Conservation (phyloP, 2,888 invertebrate genomes). For the Torymus tubicola region DNA sequence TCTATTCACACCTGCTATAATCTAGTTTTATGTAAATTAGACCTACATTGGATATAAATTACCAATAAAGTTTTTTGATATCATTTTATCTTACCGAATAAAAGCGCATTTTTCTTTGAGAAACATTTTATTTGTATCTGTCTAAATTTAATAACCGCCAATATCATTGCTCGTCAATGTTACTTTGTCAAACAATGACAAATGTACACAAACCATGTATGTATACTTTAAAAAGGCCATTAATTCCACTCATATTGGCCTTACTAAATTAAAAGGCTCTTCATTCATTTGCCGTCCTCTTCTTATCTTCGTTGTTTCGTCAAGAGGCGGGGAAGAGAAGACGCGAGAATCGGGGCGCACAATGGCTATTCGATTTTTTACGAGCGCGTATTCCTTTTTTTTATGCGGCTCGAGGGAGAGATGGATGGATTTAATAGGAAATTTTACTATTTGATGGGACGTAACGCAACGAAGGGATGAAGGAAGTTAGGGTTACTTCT, state of each 20-base stretch:
- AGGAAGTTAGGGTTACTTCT: constrained; percentile 23
- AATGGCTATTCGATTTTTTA: constrained; percentile 36
- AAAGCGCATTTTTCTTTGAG: no score
- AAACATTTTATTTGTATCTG: no score
- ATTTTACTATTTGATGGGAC: constrained; percentile 49
- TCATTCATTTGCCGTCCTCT: constrained; percentile 4
- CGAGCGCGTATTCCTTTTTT: constrained; percentile 36
- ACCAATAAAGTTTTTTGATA: no score
- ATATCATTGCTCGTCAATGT: not conserved
- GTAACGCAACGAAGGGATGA: not conserved
- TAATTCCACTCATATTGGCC: constrained; percentile 9
- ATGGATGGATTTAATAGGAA: constrained; percentile 37
- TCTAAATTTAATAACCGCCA: no score
- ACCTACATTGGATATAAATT: no score
- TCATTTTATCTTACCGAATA: no score
- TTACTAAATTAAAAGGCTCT: not conserved
- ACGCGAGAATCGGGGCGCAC: not conserved
- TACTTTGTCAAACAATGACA: not conserved
- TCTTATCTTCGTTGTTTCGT: not conserved
- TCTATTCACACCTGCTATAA: no score
- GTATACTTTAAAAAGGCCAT: not conserved
- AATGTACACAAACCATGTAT: not conserved
- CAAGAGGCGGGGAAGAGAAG: not conserved
- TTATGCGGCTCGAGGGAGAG: constrained; percentile 35
- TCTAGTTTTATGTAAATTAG: no score